A percentile compares a stretch with the other conserved stretches of the same genome.
These are phyloP conservation scores for Platerodrilus igneus DNA, from an alignment of 2,888 invertebrate genomes.

Conservation along the genomic window DNA sequence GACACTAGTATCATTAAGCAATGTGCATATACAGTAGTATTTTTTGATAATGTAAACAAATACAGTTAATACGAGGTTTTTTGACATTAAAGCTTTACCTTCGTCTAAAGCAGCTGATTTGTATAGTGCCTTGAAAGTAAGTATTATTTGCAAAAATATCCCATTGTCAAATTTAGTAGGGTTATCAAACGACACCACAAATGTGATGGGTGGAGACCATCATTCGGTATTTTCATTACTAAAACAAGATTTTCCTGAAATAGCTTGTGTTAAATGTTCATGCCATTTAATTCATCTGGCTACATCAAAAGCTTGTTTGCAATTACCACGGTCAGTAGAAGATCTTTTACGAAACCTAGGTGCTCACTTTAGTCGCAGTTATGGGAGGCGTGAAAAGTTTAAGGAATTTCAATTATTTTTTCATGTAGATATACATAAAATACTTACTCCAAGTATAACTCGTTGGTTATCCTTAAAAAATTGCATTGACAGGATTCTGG, in stretches of 20 bases:
- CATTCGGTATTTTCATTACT: slow-evolving; percentile 19
- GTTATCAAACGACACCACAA: slow-evolving; percentile 35
- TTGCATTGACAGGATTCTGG: slow-evolving; percentile 33
- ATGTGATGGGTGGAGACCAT: slow-evolving; percentile 34
- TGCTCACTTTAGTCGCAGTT: slow-evolving; percentile 15
- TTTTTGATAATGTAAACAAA: background rate
- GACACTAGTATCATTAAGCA: background rate
- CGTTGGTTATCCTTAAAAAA: slow-evolving; percentile 27
- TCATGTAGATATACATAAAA: slow-evolving; percentile 16
- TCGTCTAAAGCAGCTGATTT: background rate
- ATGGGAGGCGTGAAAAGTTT: slow-evolving; percentile 22
- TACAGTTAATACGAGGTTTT: too few species aligned
- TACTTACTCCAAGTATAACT: slow-evolving; percentile 12
- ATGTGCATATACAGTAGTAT: slow-evolving; percentile 2
- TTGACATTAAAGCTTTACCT: background rate
- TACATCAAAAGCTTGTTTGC: slow-evolving; percentile 37
- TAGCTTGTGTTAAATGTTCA: slow-evolving; percentile 37
- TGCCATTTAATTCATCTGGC: slow-evolving; percentile 39
- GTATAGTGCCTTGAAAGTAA: background rate
- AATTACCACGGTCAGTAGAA: slow-evolving; percentile 34
- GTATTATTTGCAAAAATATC: background rate
- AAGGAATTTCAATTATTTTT: slow-evolving; percentile 23
- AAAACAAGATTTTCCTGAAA: slow-evolving; percentile 28
- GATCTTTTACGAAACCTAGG: slow-evolving; percentile 30
- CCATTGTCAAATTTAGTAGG: slow-evolving; percentile 26